These are phyloP conservation scores for Atrichornis clamosus DNA, from an alignment of 2,113 vertebrate genomes.

Conservation along the genomic window DNA sequence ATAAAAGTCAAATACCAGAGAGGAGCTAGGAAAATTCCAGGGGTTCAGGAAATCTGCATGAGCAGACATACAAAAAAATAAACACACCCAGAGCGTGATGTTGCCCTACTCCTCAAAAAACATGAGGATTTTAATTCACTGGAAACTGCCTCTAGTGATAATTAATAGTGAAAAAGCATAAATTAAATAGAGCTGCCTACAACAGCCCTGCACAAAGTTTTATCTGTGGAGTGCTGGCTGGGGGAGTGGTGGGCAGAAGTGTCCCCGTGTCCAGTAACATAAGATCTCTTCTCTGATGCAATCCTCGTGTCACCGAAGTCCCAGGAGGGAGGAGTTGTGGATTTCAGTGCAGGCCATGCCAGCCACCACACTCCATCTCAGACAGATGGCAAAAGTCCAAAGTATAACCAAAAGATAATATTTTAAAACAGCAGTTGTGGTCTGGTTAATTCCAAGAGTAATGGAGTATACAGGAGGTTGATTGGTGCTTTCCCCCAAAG, in stretches of 20 bases:
- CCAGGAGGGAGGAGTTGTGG: accelerated
- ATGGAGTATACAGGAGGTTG: background rate
- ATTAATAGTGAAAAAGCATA: background rate
- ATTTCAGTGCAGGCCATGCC: background rate
- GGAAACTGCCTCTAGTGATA: background rate
- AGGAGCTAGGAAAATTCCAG: background rate
- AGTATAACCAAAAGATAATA: background rate
- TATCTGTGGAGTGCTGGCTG: background rate
- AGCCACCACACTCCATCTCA: background rate
- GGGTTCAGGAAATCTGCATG: background rate
- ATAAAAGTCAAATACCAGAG: background rate
- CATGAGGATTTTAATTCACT: background rate
- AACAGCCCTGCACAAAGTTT: background rate
- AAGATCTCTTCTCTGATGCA: background rate
- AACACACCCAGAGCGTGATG: background rate
- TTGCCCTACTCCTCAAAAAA: background rate
- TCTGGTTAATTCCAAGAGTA: background rate
- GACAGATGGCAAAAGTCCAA: background rate
- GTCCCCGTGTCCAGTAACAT: background rate
- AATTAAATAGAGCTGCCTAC: background rate
- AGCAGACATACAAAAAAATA: background rate
- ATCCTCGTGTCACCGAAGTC: accelerated
- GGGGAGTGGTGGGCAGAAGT: background rate
- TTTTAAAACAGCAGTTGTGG: background rate
- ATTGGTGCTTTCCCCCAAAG: background rate